A percentile compares a stretch with the other conserved stretches of the same genome.
Conservation (phyloP, 2,888 invertebrate genomes). For the Drosophila hamatofila region DNA sequence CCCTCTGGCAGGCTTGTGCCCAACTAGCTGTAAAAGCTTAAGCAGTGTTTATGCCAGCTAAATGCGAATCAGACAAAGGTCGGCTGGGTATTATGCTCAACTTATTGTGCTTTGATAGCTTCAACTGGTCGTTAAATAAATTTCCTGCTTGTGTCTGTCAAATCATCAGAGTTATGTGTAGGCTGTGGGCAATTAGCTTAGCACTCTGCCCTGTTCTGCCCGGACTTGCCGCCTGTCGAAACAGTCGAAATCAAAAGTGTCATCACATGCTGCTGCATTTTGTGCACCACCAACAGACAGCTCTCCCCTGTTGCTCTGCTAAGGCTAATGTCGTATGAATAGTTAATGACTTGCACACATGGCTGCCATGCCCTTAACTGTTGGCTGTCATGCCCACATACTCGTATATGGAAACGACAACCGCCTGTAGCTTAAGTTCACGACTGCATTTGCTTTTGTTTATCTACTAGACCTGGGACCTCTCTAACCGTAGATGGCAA, state of each 20-base stretch:
- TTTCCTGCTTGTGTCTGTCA: conserved; percentile 40
- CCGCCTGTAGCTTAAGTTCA: conserved; percentile 59
- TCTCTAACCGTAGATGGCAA: conserved; percentile 7
- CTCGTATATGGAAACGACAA: conserved; percentile 32
- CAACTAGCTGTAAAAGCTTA: conserved; percentile 54
- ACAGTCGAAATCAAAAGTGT: conserved; percentile 74
- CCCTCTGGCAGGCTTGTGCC: not conserved
- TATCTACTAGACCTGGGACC: conserved; percentile 53
- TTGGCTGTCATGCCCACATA: conserved; percentile 22
- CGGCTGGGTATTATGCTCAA: conserved; percentile 46
- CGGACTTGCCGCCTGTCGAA: conserved; percentile 3
- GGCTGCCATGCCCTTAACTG: conserved; percentile 28
- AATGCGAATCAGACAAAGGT: conserved; percentile 61
- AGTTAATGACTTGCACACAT: conserved; percentile 66
- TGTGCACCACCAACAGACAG: conserved; percentile 26
- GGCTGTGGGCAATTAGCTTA: conserved; percentile 66
- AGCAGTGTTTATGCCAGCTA: conserved; percentile 73
- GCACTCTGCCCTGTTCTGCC: conserved; percentile 13
- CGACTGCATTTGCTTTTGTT: conserved; percentile 57
- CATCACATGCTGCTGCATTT: conserved; percentile 54
- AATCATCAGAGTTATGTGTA: conserved; percentile 22
- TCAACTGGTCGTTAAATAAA: conserved; percentile 60
- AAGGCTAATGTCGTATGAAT: conserved; percentile 66
- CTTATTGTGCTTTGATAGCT: conserved; percentile 57
- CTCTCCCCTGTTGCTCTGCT: conserved; percentile 22